Evolutionary conservation across 1,140 invertebrate genomes (phyloP), one percentile per base, ranked within the genome.

Genomic region (Calephelis virginiensis): DNA sequence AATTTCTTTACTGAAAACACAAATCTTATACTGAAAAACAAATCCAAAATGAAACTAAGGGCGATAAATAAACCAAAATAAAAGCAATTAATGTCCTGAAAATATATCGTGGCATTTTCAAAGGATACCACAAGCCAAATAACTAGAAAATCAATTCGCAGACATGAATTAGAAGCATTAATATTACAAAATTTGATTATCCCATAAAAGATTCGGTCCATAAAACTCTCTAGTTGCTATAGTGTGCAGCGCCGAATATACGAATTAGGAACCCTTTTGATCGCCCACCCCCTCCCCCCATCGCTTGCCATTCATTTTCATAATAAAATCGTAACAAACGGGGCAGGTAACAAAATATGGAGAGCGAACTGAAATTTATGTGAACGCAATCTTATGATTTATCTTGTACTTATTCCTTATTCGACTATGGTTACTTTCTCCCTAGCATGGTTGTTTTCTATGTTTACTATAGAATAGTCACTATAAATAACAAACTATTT

Each of bases 181-280:
- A 90, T 90, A 88, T 85, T 86, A 84, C 84, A 88, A 88, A 90
- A 90, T 90, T 90, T 90, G 83, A 90, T 90, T 90, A 90, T 89
- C 85, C 82, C 80, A 88, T 90, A 89, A 90, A 90, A 89, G 82
- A 88, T 82, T 85, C 86, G 81, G 71, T 78, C 84, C 83, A 90
- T 90, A 90, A 90, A 89, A 90, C 80, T 81, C 80, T 81, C 83
- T 86, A 88, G 86, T 89, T 85, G 79, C 77, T 81, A 78, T 86
- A 88, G 84, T 88, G 82, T 83, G 81, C 82, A 83, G 64, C 72
- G 71, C 76, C 80, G 77, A 85, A 85, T 80, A 80, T 85, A 85
- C 87, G 86, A 87, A 90, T 90, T 90, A 89, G 85, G 81, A 88
- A 86, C 86, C 86, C 87, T 87, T 88, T 87, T 84, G 82, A 88